Percentiles rank a stretch among this genome's conserved stretches.
Evolutionary conservation across 2,113 vertebrate genomes (phyloP).

Genomic region (Dicerorhinus sumatrensis): DNA sequence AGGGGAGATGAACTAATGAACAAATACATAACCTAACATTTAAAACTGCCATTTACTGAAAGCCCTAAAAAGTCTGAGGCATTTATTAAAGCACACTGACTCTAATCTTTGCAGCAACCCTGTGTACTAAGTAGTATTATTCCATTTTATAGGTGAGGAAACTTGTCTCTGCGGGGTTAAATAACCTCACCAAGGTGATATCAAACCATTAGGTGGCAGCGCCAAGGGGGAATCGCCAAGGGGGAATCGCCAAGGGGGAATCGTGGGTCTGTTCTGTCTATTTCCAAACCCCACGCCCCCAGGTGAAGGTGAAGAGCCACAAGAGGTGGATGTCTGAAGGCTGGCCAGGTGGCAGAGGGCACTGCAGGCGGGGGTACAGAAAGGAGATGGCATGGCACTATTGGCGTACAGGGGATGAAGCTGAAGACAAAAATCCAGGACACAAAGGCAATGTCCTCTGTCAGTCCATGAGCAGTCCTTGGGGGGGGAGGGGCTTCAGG

Average conservation of each 20-base stretch:
- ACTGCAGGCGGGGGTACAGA: too few species aligned
- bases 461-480: background rate
- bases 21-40: background rate
- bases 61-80: background rate
- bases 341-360: background rate
- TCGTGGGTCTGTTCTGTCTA: background rate
- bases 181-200: background rate
- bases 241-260: background rate
- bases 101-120: background rate
- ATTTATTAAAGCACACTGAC: background rate
- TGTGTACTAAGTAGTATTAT: too few species aligned
- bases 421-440: background rate
- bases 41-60: background rate
- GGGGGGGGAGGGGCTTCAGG: background rate
- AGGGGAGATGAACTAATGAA: background rate
- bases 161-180: background rate
- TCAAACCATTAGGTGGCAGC: background rate
- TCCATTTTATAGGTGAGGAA: background rate
- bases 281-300: background rate
- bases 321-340: background rate
- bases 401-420: background rate
- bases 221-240: background rate
- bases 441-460: background rate
- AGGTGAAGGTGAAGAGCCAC: background rate
- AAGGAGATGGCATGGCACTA: fast-evolving